A percentile compares a stretch with the other conserved stretches of the same genome.
These are phyloP conservation scores for Drosophila prolongata DNA, from an alignment of 2,888 invertebrate genomes.

Conservation along the genomic window DNA sequence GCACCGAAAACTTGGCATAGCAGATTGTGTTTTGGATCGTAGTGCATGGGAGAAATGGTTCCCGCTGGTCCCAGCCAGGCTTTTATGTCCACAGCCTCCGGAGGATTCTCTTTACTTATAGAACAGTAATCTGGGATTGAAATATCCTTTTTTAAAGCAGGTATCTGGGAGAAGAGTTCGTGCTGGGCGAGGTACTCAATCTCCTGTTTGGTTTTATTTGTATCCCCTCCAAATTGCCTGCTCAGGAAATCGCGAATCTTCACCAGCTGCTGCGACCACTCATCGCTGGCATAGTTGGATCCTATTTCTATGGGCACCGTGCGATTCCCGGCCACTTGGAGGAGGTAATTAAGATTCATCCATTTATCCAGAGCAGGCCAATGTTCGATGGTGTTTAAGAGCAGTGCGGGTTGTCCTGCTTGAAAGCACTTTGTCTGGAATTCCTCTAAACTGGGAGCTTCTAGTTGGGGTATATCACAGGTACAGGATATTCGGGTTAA, in stretches of 20 bases:
- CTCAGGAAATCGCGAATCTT: constrained; percentile 93
- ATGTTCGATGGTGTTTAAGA: constrained; percentile 90
- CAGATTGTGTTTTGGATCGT: constrained; percentile 97
- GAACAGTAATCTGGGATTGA: constrained; percentile 95
- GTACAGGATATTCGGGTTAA: constrained; percentile 35
- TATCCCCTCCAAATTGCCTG: constrained; percentile 81
- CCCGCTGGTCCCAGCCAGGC: constrained; percentile 98
- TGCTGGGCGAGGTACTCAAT: constrained; percentile 96
- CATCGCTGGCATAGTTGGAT: constrained; percentile 94
- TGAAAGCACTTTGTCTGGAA: constrained; percentile 85
- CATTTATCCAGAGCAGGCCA: constrained; percentile 95
- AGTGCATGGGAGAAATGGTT: constrained; percentile 97
- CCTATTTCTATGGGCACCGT: constrained; percentile 98
- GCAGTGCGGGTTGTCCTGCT: constrained; percentile 87
- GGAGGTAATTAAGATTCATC: constrained; percentile 90
- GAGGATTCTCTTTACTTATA: constrained; percentile 48
- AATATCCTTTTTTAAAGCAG: constrained; percentile 94
- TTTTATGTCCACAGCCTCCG: constrained; percentile 92
- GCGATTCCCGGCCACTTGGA: constrained; percentile 91
- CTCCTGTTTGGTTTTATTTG: constrained; percentile 84
- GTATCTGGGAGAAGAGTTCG: constrained; percentile 96
- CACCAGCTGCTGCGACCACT: constrained; percentile 97
- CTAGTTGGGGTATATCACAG: constrained; percentile 78
- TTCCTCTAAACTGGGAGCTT: constrained; percentile 74
- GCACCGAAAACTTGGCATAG: constrained; percentile 95